Base-by-base conservation (phyloP, 92 coral and sea anemone species). In the Epizoanthus scotinus region DNA sequence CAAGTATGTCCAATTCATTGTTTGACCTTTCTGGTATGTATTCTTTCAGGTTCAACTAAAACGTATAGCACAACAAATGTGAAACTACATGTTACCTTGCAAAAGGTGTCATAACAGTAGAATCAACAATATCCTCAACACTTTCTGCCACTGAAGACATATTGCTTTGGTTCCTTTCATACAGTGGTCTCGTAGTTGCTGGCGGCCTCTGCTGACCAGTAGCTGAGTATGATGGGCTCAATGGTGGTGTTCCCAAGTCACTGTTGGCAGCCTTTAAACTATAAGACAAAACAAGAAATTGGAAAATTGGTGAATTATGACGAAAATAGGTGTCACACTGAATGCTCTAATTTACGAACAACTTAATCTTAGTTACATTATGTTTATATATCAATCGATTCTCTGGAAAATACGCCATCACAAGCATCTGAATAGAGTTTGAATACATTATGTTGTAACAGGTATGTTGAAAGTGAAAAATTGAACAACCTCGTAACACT, bases 51-150 rank as follows among this genome's bases (percentile, higher is more conserved):
- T 38, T 38, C 9, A 59, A 8, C 6, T 59, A 59, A 59, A 29
- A n/a, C n/a, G 3, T 4, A 0, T 38, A 38, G 44, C 44, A 38
- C 44, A 67, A n/a, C 22, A 63, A 26, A 9, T 17, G n/a, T 38
- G 24, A 25, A 65, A 65, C 24, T 0, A 1, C 38, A 9, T 18
- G 54, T 60, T 88, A 84, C 91, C 58, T 24, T 8, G 77, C 36
- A 64, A 88, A 88, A 3, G 91, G 91, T 22, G 91, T 88, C 91
- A 88, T 79, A 25, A 84, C 73, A 13, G 91, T 71, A 3, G 85
- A 68, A 28, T 84, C 88, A 38, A 84, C 65, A 47, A 88, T 88
- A 63, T 88, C 91, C 67, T 88, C 91, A 65, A 88, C 79, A 36
- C 88, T 88, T 47, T 88, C 91, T 12, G 81, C 67, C 27, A 79